Conservation (phyloP, 2,113 vertebrate species). For the Cyanoderma ruficeps region DNA sequence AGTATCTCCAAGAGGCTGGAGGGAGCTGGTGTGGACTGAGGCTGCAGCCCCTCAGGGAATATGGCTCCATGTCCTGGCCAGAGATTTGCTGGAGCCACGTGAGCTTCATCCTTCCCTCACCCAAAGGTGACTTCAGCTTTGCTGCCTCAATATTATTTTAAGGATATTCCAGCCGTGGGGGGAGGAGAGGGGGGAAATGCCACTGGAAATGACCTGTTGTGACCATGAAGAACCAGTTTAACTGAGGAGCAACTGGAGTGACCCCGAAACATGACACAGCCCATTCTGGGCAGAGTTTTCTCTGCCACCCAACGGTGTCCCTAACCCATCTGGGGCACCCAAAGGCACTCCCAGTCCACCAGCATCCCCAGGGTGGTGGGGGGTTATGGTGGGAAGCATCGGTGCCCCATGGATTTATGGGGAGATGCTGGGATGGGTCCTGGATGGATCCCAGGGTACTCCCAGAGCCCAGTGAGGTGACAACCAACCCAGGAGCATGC, state of each 20-base stretch:
- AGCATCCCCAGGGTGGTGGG: neutral
- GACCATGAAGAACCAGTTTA: neutral
- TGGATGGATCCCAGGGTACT: neutral
- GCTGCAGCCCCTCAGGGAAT: neutral
- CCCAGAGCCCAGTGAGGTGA: neutral
- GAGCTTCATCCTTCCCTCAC: neutral
- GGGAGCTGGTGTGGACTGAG: neutral
- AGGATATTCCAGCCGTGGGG: fast-evolving
- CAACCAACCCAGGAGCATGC: neutral
- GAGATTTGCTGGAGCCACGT: fast-evolving
- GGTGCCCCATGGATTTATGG: neutral
- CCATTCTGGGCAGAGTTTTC: neutral
- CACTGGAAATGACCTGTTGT: fast-evolving
- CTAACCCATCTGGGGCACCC: neutral
- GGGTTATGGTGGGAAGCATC: neutral
- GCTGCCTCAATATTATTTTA: neutral
- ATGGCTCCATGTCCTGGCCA: fast-evolving
- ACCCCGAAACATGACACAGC: neutral
- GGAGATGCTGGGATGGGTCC: neutral
- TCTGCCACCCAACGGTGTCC: neutral
- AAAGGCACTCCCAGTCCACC: neutral
- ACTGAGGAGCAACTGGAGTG: neutral
- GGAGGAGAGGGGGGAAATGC: fast-evolving
- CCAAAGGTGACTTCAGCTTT: neutral
- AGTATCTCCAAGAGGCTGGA: neutral